Evolutionary conservation across 2,888 invertebrate genomes (phyloP).

Genomic region (Anthrax anthrax): DNA sequence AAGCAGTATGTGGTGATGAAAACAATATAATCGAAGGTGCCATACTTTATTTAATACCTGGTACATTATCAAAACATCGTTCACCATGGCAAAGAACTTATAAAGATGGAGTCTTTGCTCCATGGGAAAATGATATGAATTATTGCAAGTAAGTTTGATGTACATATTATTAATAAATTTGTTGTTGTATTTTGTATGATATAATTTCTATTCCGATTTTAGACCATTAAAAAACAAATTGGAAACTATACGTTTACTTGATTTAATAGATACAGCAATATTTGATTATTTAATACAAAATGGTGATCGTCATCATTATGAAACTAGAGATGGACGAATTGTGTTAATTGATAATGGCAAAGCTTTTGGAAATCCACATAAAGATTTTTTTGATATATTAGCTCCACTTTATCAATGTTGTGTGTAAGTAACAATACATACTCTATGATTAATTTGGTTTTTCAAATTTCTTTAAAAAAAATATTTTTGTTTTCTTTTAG

Average conservation of each 20-base stretch:
- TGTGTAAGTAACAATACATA: conserved; percentile 43
- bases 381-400: conserved; percentile 77
- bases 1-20: conserved; percentile 70
- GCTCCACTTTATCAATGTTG: conserved; percentile 93
- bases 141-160: conserved; percentile 58
- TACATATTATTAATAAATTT: neutral
- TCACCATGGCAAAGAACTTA: conserved; percentile 91
- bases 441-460: conserved; percentile 1
- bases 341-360: conserved; percentile 83
- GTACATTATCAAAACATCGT: conserved; percentile 38
- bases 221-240: conserved; percentile 38
- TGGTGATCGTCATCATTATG: conserved; percentile 88
- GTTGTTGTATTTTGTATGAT: neutral
- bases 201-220: conserved; percentile 10
- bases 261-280: conserved; percentile 74
- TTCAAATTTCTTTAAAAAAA: neutral
- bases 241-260: conserved; percentile 50
- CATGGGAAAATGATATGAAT: conserved; percentile 67
- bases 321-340: conserved; percentile 60
- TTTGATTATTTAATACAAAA: conserved; percentile 93
- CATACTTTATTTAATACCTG: conserved; percentile 68
- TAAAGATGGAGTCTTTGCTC: conserved; percentile 51
- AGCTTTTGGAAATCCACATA: conserved; percentile 75
- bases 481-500: conserved; percentile 4
- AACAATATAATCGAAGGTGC: conserved; percentile 67